These are phyloP conservation scores for Phrynocephalus guinanensis DNA, from an alignment of 2,797 vertebrate genomes.

Conservation along the genomic window DNA sequence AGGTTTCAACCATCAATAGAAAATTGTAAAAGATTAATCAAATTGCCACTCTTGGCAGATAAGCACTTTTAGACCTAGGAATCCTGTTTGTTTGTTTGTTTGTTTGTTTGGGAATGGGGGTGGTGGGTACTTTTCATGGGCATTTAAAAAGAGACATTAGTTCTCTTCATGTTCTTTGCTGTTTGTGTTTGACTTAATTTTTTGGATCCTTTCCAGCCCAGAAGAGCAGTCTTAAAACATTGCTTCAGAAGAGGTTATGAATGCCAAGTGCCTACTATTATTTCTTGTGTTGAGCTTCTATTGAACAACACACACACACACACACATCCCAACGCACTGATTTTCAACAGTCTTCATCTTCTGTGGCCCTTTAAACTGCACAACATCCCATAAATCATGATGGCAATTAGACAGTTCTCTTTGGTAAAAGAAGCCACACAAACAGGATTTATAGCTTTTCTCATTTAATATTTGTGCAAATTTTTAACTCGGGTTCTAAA, in stretches of 20 bases:
- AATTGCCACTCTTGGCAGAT: conserved; percentile 42
- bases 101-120: too few species aligned
- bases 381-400: conserved; percentile 3
- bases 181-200: not conserved
- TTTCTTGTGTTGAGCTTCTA: not conserved
- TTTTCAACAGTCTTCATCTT: not conserved
- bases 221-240: conserved; percentile 38
- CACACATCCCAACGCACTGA: too few species aligned
- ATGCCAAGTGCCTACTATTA: not conserved
- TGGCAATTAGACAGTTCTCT: not conserved
- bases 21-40: conserved; percentile 7
- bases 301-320: not conserved
- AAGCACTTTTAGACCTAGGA: conserved; percentile 40
- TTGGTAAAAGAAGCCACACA: conserved; percentile 16
- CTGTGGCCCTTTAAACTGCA: not conserved
- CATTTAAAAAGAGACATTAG: conserved; percentile 32
- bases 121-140: conserved; percentile 37
- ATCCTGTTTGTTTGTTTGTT: not conserved
- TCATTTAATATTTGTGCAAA: conserved; percentile 42
- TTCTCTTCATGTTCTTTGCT: not conserved
- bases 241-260: not conserved
- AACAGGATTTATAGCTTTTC: too few species aligned
- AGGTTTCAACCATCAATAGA: not conserved
- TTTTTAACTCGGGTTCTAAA: not conserved
- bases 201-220: not conserved